These are phyloP conservation scores for Magallana ariakensis DNA, from an alignment of 1,140 invertebrate genomes.

Conservation along the genomic window DNA sequence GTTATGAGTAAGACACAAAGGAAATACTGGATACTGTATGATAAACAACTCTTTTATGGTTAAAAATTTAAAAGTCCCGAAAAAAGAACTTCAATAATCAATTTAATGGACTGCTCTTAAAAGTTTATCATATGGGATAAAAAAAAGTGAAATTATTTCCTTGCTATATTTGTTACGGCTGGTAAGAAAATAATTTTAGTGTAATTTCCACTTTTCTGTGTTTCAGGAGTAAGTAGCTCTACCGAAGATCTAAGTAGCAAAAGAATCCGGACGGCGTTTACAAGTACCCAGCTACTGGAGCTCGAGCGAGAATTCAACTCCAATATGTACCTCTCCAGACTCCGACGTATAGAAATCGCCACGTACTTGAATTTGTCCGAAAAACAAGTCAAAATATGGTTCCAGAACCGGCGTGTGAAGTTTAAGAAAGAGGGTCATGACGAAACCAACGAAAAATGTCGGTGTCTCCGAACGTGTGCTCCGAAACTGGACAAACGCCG, in stretches of 20 bases:
- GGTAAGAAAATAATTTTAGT: too few relatives aligned
- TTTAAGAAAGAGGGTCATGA: conserved; percentile 88
- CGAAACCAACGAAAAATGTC: conserved; percentile 80
- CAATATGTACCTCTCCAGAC: conserved; percentile 83
- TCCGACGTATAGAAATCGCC: conserved; percentile 83
- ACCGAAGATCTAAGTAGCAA: conserved; percentile 78
- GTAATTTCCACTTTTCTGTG: background rate
- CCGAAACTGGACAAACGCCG: conserved; percentile 40
- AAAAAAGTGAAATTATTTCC: too few relatives aligned
- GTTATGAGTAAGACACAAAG: background rate
- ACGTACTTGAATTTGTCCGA: conserved; percentile 88
- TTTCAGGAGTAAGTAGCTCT: conserved; percentile 72
- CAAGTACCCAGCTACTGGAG: conserved; percentile 82
- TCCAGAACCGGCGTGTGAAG: conserved; percentile 93
- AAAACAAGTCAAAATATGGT: conserved; percentile 97
- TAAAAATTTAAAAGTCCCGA: too few relatives aligned
- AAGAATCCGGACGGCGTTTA: conserved; percentile 83
- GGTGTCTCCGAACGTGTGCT: conserved; percentile 79
- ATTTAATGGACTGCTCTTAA: too few relatives aligned
- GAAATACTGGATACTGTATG: too few relatives aligned
- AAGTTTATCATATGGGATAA: too few relatives aligned
- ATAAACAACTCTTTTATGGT: too few relatives aligned
- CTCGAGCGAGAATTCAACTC: conserved; percentile 82
- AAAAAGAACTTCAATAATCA: too few relatives aligned
- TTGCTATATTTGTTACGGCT: too few relatives aligned